A percentile compares a stretch with the other conserved stretches of the same genome.
Evolutionary conservation across 2,888 invertebrate genomes (phyloP).

Genomic region (Meloe dianella): DNA sequence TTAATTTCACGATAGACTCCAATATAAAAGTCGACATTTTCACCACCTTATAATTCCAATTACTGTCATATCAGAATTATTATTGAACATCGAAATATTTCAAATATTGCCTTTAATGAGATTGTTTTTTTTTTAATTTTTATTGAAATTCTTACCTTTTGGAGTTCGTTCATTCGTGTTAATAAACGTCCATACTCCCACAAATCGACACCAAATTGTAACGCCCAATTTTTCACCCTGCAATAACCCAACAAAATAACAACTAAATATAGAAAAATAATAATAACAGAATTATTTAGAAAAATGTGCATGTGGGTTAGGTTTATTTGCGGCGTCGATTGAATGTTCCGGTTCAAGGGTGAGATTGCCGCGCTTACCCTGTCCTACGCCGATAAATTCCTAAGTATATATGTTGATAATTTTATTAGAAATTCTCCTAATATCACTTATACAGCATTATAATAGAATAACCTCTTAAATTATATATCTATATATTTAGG

Average conservation of each 20-base stretch:
- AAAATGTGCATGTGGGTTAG: background rate
- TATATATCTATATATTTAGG: background rate
- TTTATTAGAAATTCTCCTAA: background rate
- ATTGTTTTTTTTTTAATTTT: background rate
- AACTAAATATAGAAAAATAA: slow-evolving; percentile 20
- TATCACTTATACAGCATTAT: background rate
- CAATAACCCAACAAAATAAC: slow-evolving; percentile 42
- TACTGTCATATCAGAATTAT: slow-evolving; percentile 32
- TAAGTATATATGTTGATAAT: background rate
- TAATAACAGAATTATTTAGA: background rate
- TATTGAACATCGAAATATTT: slow-evolving; percentile 17
- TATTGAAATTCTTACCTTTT: slow-evolving; percentile 70
- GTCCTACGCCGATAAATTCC: background rate
- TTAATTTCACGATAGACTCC: slow-evolving; percentile 31
- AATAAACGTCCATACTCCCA: slow-evolving; percentile 89
- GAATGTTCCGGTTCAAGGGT: slow-evolving; percentile 2
- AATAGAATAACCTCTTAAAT: background rate
- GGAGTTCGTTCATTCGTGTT: slow-evolving; percentile 87
- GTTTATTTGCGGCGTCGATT: slow-evolving; percentile 5
- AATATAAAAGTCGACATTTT: background rate
- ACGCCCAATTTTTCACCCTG: slow-evolving; percentile 92
- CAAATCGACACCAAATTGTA: slow-evolving; percentile 87
- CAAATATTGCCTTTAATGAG: slow-evolving; percentile 9
- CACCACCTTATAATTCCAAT: slow-evolving; percentile 30
- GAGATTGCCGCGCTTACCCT: background rate